phyloP scores from a whole-genome alignment of 2,797 vertebrate species.

The Chiloscyllium punctatum region DNA sequence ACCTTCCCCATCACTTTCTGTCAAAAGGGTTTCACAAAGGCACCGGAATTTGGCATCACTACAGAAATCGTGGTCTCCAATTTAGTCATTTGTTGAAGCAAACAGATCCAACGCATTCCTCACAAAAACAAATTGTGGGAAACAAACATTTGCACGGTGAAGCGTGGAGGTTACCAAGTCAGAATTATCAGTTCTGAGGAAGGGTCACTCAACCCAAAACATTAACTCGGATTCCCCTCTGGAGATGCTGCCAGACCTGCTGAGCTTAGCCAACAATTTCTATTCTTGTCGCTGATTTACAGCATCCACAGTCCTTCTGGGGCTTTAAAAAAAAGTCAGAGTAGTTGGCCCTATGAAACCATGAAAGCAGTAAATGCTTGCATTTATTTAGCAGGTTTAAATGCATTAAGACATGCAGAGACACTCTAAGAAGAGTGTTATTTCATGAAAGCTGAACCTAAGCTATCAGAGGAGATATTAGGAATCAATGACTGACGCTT shows the following conservation, averaged over 20 bases:
- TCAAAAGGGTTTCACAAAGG: neutral
- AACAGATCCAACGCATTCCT: neutral
- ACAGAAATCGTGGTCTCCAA: neutral
- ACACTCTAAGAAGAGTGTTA: no score
- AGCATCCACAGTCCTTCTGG: no score
- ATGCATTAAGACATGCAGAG: neutral
- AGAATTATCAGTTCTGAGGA: neutral
- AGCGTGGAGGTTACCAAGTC: neutral
- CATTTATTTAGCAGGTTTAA: neutral
- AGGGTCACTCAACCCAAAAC: no score
- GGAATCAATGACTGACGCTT: no score
- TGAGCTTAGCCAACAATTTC: no score
- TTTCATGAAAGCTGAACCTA: no score
- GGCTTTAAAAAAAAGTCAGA: no score
- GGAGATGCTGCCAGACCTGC: no score
- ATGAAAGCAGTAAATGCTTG: neutral
- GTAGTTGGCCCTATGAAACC: neutral
- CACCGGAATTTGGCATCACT: neutral
- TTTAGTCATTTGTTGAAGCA: neutral
- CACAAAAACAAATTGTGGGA: no score
- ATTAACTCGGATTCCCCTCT: no score
- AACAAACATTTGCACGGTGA: no score
- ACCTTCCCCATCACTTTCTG: neutral
- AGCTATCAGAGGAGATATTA: neutral
- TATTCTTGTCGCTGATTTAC: no score